A percentile compares a stretch with the other conserved stretches of the same genome.
phyloP scores from a whole-genome alignment of 1,140 invertebrate species.

The Platyscapa corneri region DNA sequence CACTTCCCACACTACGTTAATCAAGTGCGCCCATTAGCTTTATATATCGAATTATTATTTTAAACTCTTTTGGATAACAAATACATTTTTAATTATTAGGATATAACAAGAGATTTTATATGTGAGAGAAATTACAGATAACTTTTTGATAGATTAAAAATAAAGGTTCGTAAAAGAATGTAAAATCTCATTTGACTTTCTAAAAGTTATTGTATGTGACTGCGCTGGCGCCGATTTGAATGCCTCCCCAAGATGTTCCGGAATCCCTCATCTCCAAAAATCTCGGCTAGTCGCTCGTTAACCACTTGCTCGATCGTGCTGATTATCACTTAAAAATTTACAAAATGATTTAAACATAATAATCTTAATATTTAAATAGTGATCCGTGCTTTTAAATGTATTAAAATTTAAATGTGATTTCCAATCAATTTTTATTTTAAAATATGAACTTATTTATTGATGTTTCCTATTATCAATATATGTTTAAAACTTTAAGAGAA shows the following conservation, averaged over 20 bases:
- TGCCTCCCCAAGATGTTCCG: constrained; percentile 3
- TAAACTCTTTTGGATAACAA: too few species aligned
- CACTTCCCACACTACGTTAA: constrained; percentile 60
- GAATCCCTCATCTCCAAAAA: constrained; percentile 38
- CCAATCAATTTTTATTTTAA: neutral
- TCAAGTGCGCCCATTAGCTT: neutral
- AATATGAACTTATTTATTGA: neutral
- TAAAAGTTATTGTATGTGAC: neutral
- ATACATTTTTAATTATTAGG: too few species aligned
- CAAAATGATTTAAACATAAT: neutral
- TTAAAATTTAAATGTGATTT: neutral
- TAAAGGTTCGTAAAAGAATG: neutral
- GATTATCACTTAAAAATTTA: neutral
- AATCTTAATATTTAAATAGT: neutral
- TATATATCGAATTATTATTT: neutral
- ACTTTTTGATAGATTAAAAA: too few species aligned
- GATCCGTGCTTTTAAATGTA: neutral
- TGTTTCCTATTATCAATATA: neutral
- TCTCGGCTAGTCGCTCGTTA: constrained; percentile 46
- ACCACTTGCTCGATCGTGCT: constrained; percentile 47
- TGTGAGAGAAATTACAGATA: too few species aligned
- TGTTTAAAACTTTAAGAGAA: neutral
- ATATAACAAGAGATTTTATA: too few species aligned
- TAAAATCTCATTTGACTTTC: constrained; percentile 21
- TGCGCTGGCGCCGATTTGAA: constrained; percentile 52